Percentiles rank a stretch among this genome's conserved stretches.
These are phyloP conservation scores for Sterrhoptilus dennistouni DNA, from an alignment of 2,113 vertebrate species.

Conservation along the genomic window DNA sequence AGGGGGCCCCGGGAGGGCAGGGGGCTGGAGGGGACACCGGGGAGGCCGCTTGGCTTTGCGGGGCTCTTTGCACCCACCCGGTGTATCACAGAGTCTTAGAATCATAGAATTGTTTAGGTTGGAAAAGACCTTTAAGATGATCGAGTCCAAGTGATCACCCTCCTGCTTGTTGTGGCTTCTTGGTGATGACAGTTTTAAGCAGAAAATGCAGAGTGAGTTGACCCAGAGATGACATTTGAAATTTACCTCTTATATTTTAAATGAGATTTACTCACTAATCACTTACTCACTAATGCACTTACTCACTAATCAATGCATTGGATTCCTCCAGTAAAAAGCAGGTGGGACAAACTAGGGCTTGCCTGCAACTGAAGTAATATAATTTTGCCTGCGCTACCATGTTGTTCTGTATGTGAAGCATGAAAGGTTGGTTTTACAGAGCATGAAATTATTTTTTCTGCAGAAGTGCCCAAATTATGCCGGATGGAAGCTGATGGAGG, in stretches of 20 bases:
- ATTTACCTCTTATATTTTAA: neutral
- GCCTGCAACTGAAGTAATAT: fast-evolving
- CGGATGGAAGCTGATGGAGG: constrained; percentile 76
- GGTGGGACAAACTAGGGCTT: neutral
- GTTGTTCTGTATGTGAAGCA: neutral
- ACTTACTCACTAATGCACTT: neutral
- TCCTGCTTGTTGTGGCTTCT: neutral
- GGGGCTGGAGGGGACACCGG: neutral
- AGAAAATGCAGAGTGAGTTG: neutral
- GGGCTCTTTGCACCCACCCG: fast-evolving
- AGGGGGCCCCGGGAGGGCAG: neutral
- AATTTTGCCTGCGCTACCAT: fast-evolving
- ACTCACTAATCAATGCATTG: neutral
- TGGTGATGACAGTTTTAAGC: neutral
- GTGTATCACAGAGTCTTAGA: neutral
- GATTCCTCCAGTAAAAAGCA: neutral
- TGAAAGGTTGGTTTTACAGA: neutral
- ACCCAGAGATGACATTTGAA: fast-evolving
- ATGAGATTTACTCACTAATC: neutral
- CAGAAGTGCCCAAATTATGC: constrained; percentile 88
- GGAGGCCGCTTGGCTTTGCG: neutral
- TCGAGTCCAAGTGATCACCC: neutral
- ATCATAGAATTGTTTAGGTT: neutral
- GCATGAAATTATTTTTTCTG: neutral
- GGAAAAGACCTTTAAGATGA: neutral